Evolutionary conservation across 2,888 invertebrate genomes (phyloP), one percentile per base, ranked within the genome.

Genomic region (Troides aeacus): DNA sequence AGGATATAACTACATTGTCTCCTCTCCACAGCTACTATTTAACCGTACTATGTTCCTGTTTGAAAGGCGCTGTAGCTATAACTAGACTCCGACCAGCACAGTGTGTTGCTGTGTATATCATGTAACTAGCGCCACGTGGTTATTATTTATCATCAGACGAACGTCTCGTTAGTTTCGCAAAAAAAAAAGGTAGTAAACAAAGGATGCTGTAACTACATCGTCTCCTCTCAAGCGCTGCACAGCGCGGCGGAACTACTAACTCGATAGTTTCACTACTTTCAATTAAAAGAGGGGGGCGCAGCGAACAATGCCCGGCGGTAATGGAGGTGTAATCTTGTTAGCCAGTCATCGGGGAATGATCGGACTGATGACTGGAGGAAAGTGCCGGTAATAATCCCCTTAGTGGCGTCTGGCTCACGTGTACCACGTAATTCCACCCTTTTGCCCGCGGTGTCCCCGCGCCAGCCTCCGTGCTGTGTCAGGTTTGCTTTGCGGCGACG

Each of bases 261-360:
- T 61, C 75, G 75, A 75, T 78, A 79, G 86, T 87, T 84, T 81
- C 80, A 85, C 84, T 85, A 86, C 77, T 85, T 83, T 80, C 81
- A 85, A 85, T 86, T 84, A 87, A 83, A 76, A 75, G 71, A 72
- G 78, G 76, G 73, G 78, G 76, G 79, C 66, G 78, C 75, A 75
- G 78, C 75, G 78, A 78, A 79, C 80, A 81, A 81, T 79, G 76
- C 72, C 72, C 74, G 68, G 65, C 70, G 64, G 79, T 84, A 85
- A 85, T 85, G 83, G 82, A 82, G 81, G 76, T 71, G 75, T 86
- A 87, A 88, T 87, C 80, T 72, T 74, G 79, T 88, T 88, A 88
- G 79, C 73, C 74, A 81, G 86, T 86, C 88, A 87, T 88, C 83
- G 75, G 79, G 77, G 78, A 76, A 88, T 86, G 87, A 87, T 87